Evolutionary conservation across 2,797 vertebrate species (phyloP).

Genomic region (Pogoniulus pusillus): DNA sequence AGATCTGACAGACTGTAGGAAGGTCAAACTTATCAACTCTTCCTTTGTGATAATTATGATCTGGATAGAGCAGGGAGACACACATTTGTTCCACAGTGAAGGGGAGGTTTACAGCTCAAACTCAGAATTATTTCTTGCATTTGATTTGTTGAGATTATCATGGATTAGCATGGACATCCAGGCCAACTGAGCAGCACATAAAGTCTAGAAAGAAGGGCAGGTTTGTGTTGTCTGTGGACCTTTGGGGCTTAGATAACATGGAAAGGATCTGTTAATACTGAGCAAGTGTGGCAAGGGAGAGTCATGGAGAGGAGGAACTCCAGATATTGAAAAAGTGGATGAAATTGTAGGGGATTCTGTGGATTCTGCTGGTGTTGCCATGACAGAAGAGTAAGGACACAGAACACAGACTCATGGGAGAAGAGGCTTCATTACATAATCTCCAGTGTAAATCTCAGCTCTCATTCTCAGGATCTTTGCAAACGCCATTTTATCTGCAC

Average conservation of each 20-base stretch:
- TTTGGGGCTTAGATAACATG: not conserved
- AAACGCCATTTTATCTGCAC: not conserved
- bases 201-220: not conserved
- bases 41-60: not conserved
- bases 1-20: not conserved
- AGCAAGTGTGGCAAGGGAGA: too few relatives aligned
- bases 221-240: not conserved
- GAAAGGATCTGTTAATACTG: not conserved
- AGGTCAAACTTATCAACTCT: not conserved
- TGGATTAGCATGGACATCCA: not conserved
- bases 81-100: not conserved
- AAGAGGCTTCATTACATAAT: not conserved
- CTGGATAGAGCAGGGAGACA: not conserved
- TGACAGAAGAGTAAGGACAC: not conserved
- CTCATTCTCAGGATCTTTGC: not conserved
- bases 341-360: too few relatives aligned
- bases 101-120: not conserved
- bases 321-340: too few relatives aligned
- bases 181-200: not conserved
- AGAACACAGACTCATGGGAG: not conserved
- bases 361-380: too few relatives aligned
- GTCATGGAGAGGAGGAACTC: too few relatives aligned
- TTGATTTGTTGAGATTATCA: not conserved
- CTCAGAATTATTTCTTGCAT: not conserved
- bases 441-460: not conserved